A percentile compares a stretch with the other conserved stretches of the same genome.
phyloP scores from a whole-genome alignment of 37 sponge, comb jelly and placozoan genomes.

The Beroe forskalii region DNA sequence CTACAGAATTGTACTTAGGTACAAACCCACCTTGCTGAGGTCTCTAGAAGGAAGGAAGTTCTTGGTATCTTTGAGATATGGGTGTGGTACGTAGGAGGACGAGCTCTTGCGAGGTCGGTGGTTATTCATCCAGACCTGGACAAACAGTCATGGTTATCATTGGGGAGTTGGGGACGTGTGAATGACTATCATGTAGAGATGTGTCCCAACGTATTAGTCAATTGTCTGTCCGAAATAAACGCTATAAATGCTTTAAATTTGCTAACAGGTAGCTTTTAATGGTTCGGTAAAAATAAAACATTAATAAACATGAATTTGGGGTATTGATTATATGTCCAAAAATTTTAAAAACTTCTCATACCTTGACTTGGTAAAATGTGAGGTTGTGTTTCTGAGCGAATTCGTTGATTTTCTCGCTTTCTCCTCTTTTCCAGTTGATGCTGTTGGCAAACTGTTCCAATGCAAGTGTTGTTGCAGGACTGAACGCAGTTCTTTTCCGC shows the following conservation, averaged over 20 bases:
- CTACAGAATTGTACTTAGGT: no score
- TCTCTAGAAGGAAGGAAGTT: slow-evolving; percentile 57
- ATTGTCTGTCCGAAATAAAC: no score
- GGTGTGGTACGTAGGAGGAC: slow-evolving; percentile 18
- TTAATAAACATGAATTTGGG: no score
- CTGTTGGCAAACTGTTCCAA: slow-evolving; percentile 59
- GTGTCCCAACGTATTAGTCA: no score
- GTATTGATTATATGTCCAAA: no score
- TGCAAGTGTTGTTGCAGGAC: slow-evolving; percentile 47
- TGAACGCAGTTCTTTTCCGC: slow-evolving; percentile 53
- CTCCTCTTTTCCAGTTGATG: slow-evolving; percentile 64
- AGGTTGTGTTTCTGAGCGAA: slow-evolving; percentile 49
- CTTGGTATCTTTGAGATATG: slow-evolving; percentile 47
- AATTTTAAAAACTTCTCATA: no score
- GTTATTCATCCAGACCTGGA: slow-evolving; percentile 64
- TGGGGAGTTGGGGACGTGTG: no score
- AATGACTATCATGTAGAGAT: no score
- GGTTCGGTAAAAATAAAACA: no score
- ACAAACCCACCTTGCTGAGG: slow-evolving; percentile 64
- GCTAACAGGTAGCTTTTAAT: no score
- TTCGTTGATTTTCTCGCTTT: slow-evolving; percentile 60
- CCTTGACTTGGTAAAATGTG: slow-evolving; percentile 65
- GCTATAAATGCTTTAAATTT: no score
- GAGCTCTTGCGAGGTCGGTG: slow-evolving; percentile 8
- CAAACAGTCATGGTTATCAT: no score